Percentiles rank a stretch among this genome's conserved stretches.
Conservation (phyloP, 2,113 vertebrate species). For the Tor tambroides region DNA sequence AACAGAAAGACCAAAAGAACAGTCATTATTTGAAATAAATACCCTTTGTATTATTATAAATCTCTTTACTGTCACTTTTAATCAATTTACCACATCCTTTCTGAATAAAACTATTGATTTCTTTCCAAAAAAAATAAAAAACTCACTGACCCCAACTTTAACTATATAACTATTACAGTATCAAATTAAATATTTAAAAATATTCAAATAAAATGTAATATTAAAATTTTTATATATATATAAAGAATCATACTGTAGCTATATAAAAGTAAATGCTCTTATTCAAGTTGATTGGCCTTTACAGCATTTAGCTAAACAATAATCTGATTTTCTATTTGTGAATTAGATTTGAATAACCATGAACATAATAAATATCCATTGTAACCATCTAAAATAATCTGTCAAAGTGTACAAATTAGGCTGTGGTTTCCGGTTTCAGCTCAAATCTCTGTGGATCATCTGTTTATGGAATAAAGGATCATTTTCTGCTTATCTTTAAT, state of each 20-base stretch:
- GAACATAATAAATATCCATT: neutral
- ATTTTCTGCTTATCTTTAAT: slow-evolving; percentile 1
- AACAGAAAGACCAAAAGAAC: neutral
- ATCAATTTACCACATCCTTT: too few relatives aligned
- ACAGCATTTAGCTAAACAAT: neutral
- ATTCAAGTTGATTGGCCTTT: neutral
- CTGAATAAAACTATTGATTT: too few relatives aligned
- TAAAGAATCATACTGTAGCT: neutral
- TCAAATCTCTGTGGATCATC: neutral
- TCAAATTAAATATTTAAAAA: too few relatives aligned
- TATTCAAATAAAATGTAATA: too few relatives aligned
- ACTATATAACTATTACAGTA: too few relatives aligned
- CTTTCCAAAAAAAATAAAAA: too few relatives aligned
- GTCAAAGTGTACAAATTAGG: neutral
- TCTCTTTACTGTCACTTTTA: too few relatives aligned
- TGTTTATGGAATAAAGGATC: neutral
- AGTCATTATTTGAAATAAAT: too few relatives aligned
- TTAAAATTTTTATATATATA: neutral
- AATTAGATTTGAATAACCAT: neutral
- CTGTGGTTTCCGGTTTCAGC: neutral
- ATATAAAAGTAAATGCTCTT: neutral
- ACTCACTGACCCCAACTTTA: too few relatives aligned
- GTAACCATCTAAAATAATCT: neutral
- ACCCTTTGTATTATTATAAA: too few relatives aligned
- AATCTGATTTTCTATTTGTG: neutral